Base-by-base conservation (phyloP, 53 echinoderm and acorn worm genomes). In the Henricia sp. region DNA sequence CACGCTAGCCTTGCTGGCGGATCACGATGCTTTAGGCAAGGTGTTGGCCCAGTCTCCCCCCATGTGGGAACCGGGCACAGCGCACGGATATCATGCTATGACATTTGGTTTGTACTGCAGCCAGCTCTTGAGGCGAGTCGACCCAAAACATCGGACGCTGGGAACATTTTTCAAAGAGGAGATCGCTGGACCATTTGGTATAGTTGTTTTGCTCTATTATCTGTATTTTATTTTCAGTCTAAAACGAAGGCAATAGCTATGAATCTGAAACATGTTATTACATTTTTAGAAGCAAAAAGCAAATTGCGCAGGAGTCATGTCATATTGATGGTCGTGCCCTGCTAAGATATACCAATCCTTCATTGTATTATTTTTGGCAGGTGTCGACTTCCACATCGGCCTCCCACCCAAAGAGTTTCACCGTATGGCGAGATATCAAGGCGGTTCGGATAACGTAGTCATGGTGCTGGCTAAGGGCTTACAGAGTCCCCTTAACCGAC, bases 131-230 rank as follows among this genome's bases (percentile, higher is more conserved):
- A 39, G 86, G 26, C 77, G 93, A 24, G 96, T 88, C 11, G 96
- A 96, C 60, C 91, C 86, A 0, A 64, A 91, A 53, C 77, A 85
- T 13, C 65, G 96, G 59, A 96, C 96, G 0, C 36, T 96, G 19
- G 96, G 96, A 1, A 64, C 80, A 53, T 96, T 84, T 73, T 89
- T 96, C 70, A 69, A 77, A 34, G 91, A 96, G 40, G 96, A 93
- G 52, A 64, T 96, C 20, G 91, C 91, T n/a, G 71, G 85, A 41
- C 93, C 93, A 21, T 93, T 89, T 70, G 93, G 96, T 96, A 48
- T 83, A 86, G 17, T 53, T 33, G n/a, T n/a, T n/a, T n/a, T n/a
- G n/a, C n/a, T n/a, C n/a, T n/a, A n/a, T n/a, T n/a, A n/a, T n/a
- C n/a, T n/a, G n/a, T n/a, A n/a, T n/a, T n/a, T n/a, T n/a, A n/a